Conservation (phyloP, 2,113 vertebrate genomes). For the Pteropus alecto region DNA sequence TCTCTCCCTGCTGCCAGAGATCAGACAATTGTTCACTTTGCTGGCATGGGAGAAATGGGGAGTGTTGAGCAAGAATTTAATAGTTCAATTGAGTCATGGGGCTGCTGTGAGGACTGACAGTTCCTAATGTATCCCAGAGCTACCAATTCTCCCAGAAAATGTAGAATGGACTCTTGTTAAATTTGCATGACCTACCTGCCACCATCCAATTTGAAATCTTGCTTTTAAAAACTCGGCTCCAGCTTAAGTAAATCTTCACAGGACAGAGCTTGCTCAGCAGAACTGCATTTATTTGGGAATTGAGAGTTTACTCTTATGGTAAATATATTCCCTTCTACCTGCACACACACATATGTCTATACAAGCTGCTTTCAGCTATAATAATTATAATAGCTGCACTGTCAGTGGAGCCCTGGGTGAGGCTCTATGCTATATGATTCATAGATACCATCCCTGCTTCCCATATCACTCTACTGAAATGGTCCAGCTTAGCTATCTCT, state of each 20-base stretch:
- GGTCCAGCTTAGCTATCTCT: neutral
- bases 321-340: neutral
- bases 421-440: neutral
- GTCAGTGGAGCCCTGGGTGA: neutral
- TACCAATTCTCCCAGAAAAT: neutral
- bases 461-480: neutral
- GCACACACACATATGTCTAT: neutral
- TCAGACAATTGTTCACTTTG: constrained; percentile 24
- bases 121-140: neutral
- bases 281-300: neutral
- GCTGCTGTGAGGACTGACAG: neutral
- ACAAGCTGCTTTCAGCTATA: neutral
- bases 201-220: neutral
- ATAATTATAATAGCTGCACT: neutral
- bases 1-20: neutral
- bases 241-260: constrained; percentile 2
- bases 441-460: neutral
- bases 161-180: neutral
- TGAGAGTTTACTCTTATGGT: neutral
- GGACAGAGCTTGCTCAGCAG: neutral
- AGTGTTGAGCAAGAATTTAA: neutral
- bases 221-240: neutral
- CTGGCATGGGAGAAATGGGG: neutral
- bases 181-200: neutral
- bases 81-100: neutral